Evolutionary conservation across 2,888 invertebrate genomes (phyloP).

Genomic region (Tetheella fluctuosa): DNA sequence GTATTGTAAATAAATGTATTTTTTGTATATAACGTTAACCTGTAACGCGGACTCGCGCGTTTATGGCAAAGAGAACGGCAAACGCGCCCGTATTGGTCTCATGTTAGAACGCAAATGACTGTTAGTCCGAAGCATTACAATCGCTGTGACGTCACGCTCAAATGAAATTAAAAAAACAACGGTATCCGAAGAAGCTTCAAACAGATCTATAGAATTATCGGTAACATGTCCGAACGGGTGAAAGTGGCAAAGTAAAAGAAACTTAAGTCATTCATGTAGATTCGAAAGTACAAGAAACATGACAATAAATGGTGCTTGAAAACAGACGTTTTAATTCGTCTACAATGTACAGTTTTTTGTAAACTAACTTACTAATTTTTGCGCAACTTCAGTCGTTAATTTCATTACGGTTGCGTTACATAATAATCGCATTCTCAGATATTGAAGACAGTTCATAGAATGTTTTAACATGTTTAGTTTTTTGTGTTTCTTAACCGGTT

Average conservation of each 20-base stretch:
- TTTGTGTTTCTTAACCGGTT: constrained; percentile 2
- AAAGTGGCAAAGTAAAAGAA: constrained; percentile 52
- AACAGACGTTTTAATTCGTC: constrained; percentile 22
- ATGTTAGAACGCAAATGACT: constrained; percentile 74
- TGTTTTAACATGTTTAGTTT: neutral
- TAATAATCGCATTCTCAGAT: constrained; percentile 35
- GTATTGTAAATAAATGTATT: constrained; percentile 38
- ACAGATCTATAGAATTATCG: constrained; percentile 63
- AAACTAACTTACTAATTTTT: constrained; percentile 36
- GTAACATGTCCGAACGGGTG: constrained; percentile 56
- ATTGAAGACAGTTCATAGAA: constrained; percentile 23
- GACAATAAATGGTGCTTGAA: constrained; percentile 33
- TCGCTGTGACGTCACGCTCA: constrained; percentile 60
- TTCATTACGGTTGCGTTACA: constrained; percentile 32
- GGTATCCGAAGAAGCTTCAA: constrained; percentile 58
- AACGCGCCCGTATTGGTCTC: constrained; percentile 62
- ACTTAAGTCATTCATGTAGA: constrained; percentile 56
- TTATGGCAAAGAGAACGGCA: constrained; percentile 34
- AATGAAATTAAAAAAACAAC: constrained; percentile 71
- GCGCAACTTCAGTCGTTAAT: constrained; percentile 34
- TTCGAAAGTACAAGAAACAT: constrained; percentile 72
- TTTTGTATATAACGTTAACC: constrained; percentile 46
- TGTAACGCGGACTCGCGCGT: constrained; percentile 36
- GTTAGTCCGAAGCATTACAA: constrained; percentile 62
- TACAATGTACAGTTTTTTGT: constrained; percentile 12